Conservation (phyloP, 2,888 invertebrate genomes). For the Eumacrocentrus americanus region DNA sequence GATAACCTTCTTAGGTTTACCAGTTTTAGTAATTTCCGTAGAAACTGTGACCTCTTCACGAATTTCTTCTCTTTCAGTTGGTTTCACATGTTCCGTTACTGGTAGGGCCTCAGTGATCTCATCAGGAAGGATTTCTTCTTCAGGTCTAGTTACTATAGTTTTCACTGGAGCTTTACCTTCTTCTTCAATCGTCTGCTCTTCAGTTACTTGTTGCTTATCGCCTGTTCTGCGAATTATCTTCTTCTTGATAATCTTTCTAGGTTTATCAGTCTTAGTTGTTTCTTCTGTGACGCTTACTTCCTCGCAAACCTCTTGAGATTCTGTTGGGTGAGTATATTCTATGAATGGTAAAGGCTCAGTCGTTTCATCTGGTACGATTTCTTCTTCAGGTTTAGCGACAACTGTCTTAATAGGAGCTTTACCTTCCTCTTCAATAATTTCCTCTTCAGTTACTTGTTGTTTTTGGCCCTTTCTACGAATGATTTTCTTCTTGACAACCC, state of each 20-base stretch:
- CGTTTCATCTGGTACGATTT: constrained; percentile 50
- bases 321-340: constrained; percentile 31
- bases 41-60: constrained; percentile 41
- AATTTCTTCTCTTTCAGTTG: constrained; percentile 43
- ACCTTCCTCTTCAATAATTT: constrained; percentile 48
- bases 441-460: constrained; percentile 34
- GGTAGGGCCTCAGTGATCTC: constrained; percentile 28
- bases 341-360: constrained; percentile 39
- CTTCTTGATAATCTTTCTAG: constrained; percentile 53
- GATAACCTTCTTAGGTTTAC: constrained; percentile 44
- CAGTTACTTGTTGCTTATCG: constrained; percentile 59
- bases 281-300: constrained; percentile 43
- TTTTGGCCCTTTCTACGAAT: constrained; percentile 53
- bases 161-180: constrained; percentile 57
- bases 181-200: constrained; percentile 57
- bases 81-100: constrained; percentile 17
- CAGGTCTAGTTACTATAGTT: constrained; percentile 51
- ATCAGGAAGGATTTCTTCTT: constrained; percentile 29
- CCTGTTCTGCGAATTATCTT: constrained; percentile 58
- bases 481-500: constrained; percentile 50
- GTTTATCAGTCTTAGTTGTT: constrained; percentile 38
- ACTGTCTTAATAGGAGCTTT: constrained; percentile 54
- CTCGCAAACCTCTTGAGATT: constrained; percentile 41
- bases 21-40: constrained; percentile 42
- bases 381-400: constrained; percentile 51